Evolutionary conservation across 2,888 invertebrate genomes (phyloP), one percentile per base, ranked within the genome.

Genomic region (Brachylomia viminalis): DNA sequence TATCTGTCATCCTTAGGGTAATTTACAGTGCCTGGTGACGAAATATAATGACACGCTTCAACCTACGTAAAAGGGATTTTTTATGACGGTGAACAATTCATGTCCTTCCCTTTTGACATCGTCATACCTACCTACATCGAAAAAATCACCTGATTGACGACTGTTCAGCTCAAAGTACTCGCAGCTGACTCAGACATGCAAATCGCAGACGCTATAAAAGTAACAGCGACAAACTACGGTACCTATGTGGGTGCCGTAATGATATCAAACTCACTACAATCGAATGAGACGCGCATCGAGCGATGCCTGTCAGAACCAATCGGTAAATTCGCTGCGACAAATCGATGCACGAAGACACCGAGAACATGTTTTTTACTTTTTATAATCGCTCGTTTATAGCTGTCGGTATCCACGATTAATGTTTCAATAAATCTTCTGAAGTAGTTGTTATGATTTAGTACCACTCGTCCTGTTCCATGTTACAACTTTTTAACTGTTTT

Each of bases 401-500:
- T 72, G 80, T 74, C 83, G n/a, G 58, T 74, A 49, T 70, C 58
- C 68, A 72, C 71, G 85, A 86, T 79, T 77, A 82, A 86, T 83
- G 82, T 80, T 84, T 86, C 74, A 77, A 84, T 86, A 84, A 84
- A 86, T 86, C 86, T 82, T 76, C 58, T 54, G 72, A 68, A 72
- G 69, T 77, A 66, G 62, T 74, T 84, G 80, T 79, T 86, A 83
- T 86, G 82, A 84, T 86, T 80, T 79, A 79, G 76, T 77, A 78
- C 62, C 42, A 47, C 59, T 78, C 67, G 38, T 69, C 66, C 59
- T 47, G 59, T 74, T 69, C 71, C 72, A 71, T 68, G 65, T 79
- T 79, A 84, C 71, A 67, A 72, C 69, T 72, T 86, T 79, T 82
- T 80, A 75, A 84, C 78, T 66, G 71, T 75, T 62, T 56, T 69